Conservation (phyloP, 2,113 vertebrate genomes). For the Pollimyrus isidori region DNA sequence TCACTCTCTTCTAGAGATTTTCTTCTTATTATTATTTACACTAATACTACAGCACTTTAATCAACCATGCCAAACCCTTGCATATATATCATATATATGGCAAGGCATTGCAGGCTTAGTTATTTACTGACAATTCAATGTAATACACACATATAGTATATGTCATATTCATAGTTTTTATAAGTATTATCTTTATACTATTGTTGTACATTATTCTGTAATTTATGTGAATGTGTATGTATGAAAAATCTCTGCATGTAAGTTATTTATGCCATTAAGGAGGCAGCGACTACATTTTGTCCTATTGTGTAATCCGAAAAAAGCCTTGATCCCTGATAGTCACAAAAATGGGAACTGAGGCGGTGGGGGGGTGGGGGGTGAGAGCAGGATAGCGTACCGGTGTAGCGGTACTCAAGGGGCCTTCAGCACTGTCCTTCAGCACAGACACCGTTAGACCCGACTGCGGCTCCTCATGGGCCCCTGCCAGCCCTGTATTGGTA, state of each 20-base stretch:
- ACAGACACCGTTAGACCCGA: constrained; percentile 40
- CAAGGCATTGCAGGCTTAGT: not conserved
- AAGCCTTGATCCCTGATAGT: not conserved
- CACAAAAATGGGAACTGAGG: not conserved
- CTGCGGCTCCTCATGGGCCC: constrained; percentile 51
- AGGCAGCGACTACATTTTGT: not conserved
- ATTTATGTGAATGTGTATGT: not conserved
- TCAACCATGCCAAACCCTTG: not conserved
- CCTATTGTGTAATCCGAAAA: not conserved
- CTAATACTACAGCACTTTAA: not conserved
- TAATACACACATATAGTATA: not conserved
- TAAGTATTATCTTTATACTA: not conserved
- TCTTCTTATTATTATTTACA: not conserved
- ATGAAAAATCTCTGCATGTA: not conserved
- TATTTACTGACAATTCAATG: not conserved
- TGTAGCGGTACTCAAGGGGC: constrained; percentile 38
- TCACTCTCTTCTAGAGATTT: constrained; percentile 19
- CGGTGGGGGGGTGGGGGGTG: not conserved
- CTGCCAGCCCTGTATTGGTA: constrained; percentile 55
- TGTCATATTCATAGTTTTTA: not conserved
- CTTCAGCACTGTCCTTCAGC: constrained; percentile 14
- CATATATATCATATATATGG: not conserved
- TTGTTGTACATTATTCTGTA: not conserved
- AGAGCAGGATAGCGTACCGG: not conserved
- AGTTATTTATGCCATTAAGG: not conserved